Evolutionary conservation across 2,888 invertebrate species (phyloP), one percentile per base, ranked within the genome.

Genomic region (Drosophila setosimentum): DNA sequence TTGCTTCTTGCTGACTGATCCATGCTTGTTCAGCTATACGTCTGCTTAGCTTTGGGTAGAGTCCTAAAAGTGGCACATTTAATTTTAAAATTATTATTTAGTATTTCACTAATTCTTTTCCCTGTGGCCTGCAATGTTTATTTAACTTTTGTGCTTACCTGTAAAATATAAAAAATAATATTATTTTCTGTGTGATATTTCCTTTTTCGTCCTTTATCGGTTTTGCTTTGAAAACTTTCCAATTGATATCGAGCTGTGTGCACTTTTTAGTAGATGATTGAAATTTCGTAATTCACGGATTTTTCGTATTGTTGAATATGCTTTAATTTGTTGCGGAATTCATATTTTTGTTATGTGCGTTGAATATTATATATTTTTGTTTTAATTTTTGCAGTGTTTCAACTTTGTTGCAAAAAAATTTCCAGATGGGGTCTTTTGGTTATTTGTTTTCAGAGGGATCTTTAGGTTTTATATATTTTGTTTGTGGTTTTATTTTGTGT

Each of bases 121-220:
- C 32, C 11, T 37, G 4, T 0, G n/a, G 16, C 11, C 27, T 42
- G 40, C n/a, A 11, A n/a, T 45, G 11, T 24, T 7, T 18, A 2
- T 24, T 32, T 13, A 32, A 40, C 16, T 4, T 10, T 32, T 4
- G 30, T 11, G 32, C 78, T 87, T 86, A 89, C 89, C 89, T 89
- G 89, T 89, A 86, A 87, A 82, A 86, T 89, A 90, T 84, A 83
- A 83, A 87, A 76, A 80, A 76, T 67, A 75, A 73, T 83, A 83
- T 89, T 87, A 87, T 75, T 87, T 82, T 73, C 67, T 72, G 27
- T 63, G 57, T 33, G 54, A 21, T 68, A 66, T 61, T 66, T 72
- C 60, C 66, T 51, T 57, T 67, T 50, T 73, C 54, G 58, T 62
- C 75, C 64, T 67, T 77, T 58, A 35, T 68, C 60, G 27, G 48